Evolutionary conservation across 2,888 invertebrate species (phyloP), one percentile per base, ranked within the genome.

Genomic region (Epistrophe grossulariae): DNA sequence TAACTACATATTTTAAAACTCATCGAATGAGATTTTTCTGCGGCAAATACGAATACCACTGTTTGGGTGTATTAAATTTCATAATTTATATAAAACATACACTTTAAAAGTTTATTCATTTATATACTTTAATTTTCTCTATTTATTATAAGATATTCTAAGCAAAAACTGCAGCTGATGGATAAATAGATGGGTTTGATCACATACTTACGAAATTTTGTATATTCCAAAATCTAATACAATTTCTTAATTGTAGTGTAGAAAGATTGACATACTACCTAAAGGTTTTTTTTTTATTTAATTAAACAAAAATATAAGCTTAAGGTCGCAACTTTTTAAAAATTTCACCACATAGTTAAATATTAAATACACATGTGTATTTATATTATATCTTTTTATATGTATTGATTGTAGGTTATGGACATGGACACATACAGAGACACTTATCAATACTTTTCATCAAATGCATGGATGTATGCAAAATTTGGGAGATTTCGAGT

Each of bases 51-150:
- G 17, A n/a, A 24, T 68, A 43, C 17, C 38, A 43, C n/a, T 52
- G 50, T 78, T 66, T 60, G n/a, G 48, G 52, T 83, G 83, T 78
- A 83, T 78, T 79, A 70, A 57, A 74, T 84, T 84, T 84, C 79
- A 74, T 70, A 79, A 45, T 68, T 66, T 74, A 45, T 70, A 55
- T 38, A 70, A 43, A 68, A 31, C 48, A 50, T 13, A 66, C 11
- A 60, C 50, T 62, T 66, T n/a, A 9, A 66, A 45, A 35, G 35
- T 55, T 55, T 11, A 35, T 17, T 38, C 59, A 38, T 62, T 13
- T 78, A 68, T 38, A 48, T 57, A 24, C 17, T 48, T 40, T 19
- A 19, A 10, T 57, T 6, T 68, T 59, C 11, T n/a, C n/a, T 35
- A 55, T 38, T 64, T 9, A 45, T 9, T 24, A 45, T 40, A n/a